Conservation (phyloP, 2,797 vertebrate species). For the Otus scops region DNA sequence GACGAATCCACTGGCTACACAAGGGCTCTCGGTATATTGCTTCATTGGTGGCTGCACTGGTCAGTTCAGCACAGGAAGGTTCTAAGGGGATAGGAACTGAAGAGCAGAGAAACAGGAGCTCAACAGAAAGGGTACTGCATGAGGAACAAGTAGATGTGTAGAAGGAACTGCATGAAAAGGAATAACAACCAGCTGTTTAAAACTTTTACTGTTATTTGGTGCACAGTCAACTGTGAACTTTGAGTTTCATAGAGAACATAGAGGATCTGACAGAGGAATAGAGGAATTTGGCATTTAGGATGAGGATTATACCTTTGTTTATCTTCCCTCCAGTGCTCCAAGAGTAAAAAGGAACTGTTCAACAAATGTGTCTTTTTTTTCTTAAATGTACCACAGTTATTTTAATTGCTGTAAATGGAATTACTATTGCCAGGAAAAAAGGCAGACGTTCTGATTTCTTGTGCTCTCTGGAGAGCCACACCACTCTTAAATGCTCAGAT, state of each 20-base stretch:
- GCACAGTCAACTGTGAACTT: not conserved
- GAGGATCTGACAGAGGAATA: not conserved
- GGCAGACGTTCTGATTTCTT: not conserved
- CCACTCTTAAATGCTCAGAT: not conserved
- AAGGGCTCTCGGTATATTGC: not conserved
- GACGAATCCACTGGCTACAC: not conserved
- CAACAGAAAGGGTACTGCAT: not conserved
- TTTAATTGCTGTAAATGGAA: conserved; percentile 7
- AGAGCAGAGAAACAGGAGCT: not conserved
- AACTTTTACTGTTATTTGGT: not conserved
- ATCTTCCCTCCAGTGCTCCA: not conserved
- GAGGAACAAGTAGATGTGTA: not conserved
- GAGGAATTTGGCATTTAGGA: not conserved
- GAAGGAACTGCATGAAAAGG: not conserved
- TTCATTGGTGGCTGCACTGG: not conserved
- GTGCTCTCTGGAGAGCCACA: not conserved
- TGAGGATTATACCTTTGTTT: not conserved
- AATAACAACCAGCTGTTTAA: not conserved
- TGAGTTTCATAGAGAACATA: not conserved
- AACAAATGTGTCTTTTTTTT: not conserved
- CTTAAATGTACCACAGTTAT: not conserved
- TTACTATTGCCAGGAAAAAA: not conserved
- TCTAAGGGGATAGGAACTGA: not conserved
- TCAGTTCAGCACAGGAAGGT: not conserved
- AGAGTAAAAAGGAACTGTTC: not conserved